Evolutionary conservation across 2,888 invertebrate species (phyloP).

Genomic region (Drosophila atripex): DNA sequence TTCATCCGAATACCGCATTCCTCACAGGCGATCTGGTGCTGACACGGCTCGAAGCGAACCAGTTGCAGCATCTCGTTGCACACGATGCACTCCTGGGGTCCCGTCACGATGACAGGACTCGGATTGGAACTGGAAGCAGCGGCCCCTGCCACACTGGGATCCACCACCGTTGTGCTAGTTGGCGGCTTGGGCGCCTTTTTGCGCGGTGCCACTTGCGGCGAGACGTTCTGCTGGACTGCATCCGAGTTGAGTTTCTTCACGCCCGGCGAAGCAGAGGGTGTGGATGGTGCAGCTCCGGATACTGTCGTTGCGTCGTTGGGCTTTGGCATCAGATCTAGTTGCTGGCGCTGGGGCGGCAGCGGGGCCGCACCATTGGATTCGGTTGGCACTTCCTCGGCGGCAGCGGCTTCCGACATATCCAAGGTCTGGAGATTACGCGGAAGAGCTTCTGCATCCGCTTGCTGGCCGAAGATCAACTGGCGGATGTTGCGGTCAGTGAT

Average conservation of each 20-base stretch:
- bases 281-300: slow-evolving; percentile 24
- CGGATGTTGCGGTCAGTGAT: slow-evolving; percentile 85
- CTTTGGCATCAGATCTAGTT: slow-evolving; percentile 40
- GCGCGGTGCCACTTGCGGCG: slow-evolving; percentile 72
- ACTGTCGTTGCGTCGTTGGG: slow-evolving; percentile 24
- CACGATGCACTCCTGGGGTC: slow-evolving; percentile 87
- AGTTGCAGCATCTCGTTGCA: slow-evolving; percentile 88
- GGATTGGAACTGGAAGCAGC: slow-evolving; percentile 20
- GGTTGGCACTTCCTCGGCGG: slow-evolving; percentile 28
- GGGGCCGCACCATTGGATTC: slow-evolving; percentile 42
- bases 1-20: slow-evolving; percentile 91
- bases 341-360: slow-evolving; percentile 52
- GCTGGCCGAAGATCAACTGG: slow-evolving; percentile 81
- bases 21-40: slow-evolving; percentile 89
- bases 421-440: slow-evolving; percentile 65
- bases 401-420: slow-evolving; percentile 44
- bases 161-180: slow-evolving; percentile 20
- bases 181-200: slow-evolving; percentile 78
- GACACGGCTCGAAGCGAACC: slow-evolving; percentile 89
- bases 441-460: slow-evolving; percentile 45
- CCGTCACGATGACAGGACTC: slow-evolving; percentile 37
- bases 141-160: slow-evolving; percentile 24
- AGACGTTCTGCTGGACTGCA: slow-evolving; percentile 50
- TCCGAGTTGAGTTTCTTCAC: slow-evolving; percentile 77
- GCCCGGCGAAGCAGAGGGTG: slow-evolving; percentile 58